Conservation (phyloP, 2,113 vertebrate genomes). For the Plecturocebus donacophilus region DNA sequence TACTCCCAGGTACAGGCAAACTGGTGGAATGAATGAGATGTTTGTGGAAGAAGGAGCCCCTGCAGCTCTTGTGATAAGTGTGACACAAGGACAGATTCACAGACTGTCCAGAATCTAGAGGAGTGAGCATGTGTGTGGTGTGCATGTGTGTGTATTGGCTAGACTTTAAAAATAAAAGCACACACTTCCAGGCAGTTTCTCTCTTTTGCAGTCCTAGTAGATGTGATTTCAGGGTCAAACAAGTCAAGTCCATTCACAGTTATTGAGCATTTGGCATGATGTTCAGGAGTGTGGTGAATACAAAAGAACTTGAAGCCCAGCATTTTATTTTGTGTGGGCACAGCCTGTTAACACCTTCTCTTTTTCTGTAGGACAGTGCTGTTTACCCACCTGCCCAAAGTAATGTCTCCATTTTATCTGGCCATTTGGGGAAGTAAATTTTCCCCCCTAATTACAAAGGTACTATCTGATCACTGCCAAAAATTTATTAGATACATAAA, state of each 20-base stretch:
- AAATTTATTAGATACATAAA: not conserved
- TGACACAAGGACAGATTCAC: not conserved
- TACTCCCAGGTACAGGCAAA: not conserved
- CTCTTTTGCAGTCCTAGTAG: not conserved
- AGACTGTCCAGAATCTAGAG: not conserved
- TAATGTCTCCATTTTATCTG: not conserved
- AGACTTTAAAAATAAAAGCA: not conserved
- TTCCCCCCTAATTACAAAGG: not conserved
- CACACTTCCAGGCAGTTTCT: not conserved
- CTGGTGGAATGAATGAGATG: not conserved
- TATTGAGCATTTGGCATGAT: not conserved
- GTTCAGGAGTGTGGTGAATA: not conserved
- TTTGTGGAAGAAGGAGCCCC: not conserved
- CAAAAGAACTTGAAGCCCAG: not conserved
- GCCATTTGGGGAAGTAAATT: not conserved
- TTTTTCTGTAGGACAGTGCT: not conserved
- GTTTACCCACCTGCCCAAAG: not conserved
- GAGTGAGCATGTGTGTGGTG: not conserved
- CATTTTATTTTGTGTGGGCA: not conserved
- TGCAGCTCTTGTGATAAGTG: not conserved
- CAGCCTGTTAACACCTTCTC: not conserved
- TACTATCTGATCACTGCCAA: not conserved
- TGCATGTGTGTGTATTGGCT: not conserved
- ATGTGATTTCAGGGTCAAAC: slow-evolving; percentile 1
- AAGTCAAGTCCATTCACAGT: not conserved